These are phyloP conservation scores for Microplitis manilae DNA, from an alignment of 2,888 invertebrate species.

Conservation along the genomic window DNA sequence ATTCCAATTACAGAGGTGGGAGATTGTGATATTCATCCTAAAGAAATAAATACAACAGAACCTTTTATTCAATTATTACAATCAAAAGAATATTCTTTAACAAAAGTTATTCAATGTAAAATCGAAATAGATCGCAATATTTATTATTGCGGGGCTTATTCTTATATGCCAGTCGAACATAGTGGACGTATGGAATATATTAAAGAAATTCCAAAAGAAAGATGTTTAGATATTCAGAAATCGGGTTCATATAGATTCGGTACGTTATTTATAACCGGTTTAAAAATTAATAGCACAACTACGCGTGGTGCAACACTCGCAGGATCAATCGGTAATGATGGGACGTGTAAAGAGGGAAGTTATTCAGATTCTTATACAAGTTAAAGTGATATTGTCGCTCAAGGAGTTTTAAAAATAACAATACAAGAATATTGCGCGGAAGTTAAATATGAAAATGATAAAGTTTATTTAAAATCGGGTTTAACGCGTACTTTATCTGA, in stretches of 20 bases:
- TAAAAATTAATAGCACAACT: neutral
- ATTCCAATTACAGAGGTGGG: too few species aligned
- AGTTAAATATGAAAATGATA: neutral
- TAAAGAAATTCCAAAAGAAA: too few species aligned
- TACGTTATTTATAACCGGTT: too few species aligned
- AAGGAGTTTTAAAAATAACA: neutral
- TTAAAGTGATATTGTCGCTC: neutral
- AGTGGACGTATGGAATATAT: constrained; percentile 10
- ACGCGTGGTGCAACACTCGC: neutral
- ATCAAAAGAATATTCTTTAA: constrained; percentile 26
- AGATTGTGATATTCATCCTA: constrained; percentile 15
- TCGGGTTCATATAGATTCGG: too few species aligned
- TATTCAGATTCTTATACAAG: constrained; percentile 12
- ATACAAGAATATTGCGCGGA: neutral
- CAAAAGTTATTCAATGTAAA: constrained; percentile 35
- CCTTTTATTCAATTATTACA: constrained; percentile 34
- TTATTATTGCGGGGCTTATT: constrained; percentile 42
- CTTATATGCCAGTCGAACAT: constrained; percentile 33
- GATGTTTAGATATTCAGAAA: too few species aligned
- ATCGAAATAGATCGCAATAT: constrained; percentile 41
- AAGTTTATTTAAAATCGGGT: constrained; percentile 5
- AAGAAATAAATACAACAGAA: neutral
- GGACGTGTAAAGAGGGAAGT: neutral
- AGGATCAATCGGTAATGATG: neutral
- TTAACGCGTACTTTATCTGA: neutral